Evolutionary conservation across 2,797 vertebrate species (phyloP).

Genomic region (Takifugu rubripes): DNA sequence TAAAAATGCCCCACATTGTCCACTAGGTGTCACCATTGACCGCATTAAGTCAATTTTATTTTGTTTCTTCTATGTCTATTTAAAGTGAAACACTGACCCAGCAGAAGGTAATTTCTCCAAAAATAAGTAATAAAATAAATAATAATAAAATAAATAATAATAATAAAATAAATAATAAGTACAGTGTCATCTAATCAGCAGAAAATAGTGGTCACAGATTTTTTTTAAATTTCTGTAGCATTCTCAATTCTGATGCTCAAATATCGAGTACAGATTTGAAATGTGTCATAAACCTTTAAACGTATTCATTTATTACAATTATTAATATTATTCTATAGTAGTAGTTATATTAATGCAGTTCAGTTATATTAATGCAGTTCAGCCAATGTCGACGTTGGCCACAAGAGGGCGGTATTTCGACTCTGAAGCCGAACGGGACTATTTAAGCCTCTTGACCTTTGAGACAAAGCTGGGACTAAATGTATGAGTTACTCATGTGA

Average conservation of each 20-base stretch:
- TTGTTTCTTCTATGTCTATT: not conserved
- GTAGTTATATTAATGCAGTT: not conserved
- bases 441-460: not conserved
- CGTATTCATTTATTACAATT: too few species aligned
- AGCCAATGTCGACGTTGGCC: conserved; percentile 8
- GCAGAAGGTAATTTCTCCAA: too few species aligned
- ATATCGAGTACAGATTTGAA: too few species aligned
- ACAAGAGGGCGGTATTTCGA: conserved; percentile 35
- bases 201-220: too few species aligned
- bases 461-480: not conserved
- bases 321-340: not conserved
- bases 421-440: not conserved
- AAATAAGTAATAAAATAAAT: too few species aligned
- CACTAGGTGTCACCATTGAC: conserved; percentile 55
- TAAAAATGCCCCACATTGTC: not conserved
- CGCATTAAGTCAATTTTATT: conserved; percentile 10
- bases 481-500: too few species aligned
- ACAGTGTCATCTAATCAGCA: too few species aligned
- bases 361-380: not conserved
- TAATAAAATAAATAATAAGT: too few species aligned
- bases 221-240: too few species aligned
- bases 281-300: too few species aligned
- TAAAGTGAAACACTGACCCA: not conserved
- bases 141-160: too few species aligned
- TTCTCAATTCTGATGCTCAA: too few species aligned